A percentile compares a stretch with the other conserved stretches of the same genome.
phyloP scores from a whole-genome alignment of 2,797 vertebrate species.

The Hipposideros larvatus region DNA sequence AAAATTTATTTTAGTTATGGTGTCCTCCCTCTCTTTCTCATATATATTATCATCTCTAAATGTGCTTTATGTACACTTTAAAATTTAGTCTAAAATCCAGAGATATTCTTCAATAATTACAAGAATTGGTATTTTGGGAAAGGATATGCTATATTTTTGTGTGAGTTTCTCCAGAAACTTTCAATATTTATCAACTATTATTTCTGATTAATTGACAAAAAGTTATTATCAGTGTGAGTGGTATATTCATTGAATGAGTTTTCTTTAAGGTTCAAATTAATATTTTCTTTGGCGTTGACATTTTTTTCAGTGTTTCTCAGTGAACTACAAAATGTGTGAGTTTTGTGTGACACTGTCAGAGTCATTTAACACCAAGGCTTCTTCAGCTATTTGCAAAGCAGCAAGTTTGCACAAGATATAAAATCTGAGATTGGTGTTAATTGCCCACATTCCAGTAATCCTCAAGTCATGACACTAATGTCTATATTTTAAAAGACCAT shows the following conservation, averaged over 20 bases:
- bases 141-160: not conserved
- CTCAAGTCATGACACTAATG: not conserved
- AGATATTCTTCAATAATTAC: not conserved
- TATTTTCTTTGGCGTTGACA: not conserved
- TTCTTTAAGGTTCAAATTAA: not conserved
- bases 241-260: not conserved
- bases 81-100: not conserved
- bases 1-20: not conserved
- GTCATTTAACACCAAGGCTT: slow-evolving; percentile 10
- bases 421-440: slow-evolving; percentile 47
- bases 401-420: not conserved
- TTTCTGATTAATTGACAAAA: not conserved
- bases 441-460: slow-evolving; percentile 15
- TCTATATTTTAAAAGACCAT: not conserved
- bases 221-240: not conserved
- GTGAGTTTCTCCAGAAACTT: not conserved
- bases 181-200: not conserved
- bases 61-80: not conserved
- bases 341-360: slow-evolving; percentile 6
- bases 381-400: slow-evolving; percentile 31
- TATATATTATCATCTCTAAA: not conserved
- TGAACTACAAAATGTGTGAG: slow-evolving; percentile 46
- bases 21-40: not conserved
- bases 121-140: not conserved
- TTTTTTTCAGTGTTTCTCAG: not conserved